A percentile compares a stretch with the other conserved stretches of the same genome.
Evolutionary conservation across 2,113 vertebrate species (phyloP).

Genomic region (Gila orcuttii): DNA sequence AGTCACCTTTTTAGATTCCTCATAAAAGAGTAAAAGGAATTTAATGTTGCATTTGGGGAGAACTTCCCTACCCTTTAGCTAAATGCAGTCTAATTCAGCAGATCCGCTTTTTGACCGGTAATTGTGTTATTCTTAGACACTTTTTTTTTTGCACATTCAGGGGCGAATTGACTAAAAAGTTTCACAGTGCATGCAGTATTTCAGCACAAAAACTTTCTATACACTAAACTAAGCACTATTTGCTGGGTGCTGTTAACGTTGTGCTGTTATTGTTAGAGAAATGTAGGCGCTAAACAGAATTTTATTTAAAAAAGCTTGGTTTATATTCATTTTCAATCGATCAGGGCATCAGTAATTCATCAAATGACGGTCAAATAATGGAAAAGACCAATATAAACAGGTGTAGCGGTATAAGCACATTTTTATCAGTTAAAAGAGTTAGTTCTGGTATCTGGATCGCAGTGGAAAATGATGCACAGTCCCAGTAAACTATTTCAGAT

Average conservation of each 20-base stretch:
- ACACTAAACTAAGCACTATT: neutral
- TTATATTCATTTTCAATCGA: neutral
- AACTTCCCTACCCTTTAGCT: conserved; percentile 9
- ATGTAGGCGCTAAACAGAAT: neutral
- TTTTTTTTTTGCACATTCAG: conserved; percentile 4
- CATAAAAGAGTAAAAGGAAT: conserved; percentile 42
- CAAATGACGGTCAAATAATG: neutral
- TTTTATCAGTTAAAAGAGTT: neutral
- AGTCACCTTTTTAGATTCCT: conserved; percentile 46
- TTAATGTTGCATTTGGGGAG: conserved; percentile 38
- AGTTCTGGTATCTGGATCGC: neutral
- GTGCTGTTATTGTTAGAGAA: neutral
- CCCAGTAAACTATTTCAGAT: neutral
- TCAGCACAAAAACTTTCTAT: neutral
- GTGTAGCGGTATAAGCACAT: neutral
- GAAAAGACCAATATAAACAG: neutral
- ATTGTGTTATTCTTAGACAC: neutral
- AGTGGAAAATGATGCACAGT: neutral
- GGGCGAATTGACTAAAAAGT: neutral
- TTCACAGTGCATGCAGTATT: neutral
- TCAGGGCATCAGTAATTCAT: neutral
- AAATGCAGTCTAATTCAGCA: conserved; percentile 14
- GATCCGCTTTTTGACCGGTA: conserved; percentile 1
- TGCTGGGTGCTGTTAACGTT: neutral
- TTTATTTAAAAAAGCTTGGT: neutral